Evolutionary conservation across 2,797 vertebrate genomes (phyloP), one percentile per base, ranked within the genome.

Genomic region (Loris lydekkerianus): DNA sequence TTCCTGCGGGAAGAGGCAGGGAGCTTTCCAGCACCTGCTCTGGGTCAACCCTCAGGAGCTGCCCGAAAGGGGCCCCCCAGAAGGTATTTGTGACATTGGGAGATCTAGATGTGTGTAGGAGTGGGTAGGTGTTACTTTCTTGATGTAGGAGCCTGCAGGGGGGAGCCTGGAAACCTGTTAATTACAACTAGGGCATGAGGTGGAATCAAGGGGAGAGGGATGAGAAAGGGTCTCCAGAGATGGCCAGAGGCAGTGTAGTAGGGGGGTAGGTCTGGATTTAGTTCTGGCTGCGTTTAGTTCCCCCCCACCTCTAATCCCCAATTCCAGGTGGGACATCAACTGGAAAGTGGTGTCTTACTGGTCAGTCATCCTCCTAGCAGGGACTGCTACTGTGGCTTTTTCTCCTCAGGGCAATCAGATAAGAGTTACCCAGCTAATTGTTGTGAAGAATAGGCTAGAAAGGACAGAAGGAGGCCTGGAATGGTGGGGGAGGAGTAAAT

Each of bases 11-110:
- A 70, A 91, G 80, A 76, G 56, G 8, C 72, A 15, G 60, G 31
- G 56, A 72, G 90, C 78, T 91, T 96, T 72, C 76, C 61, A 69
- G 95, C 65, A 89, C 93, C 91, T 94, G 88, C 93, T 86, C 78
- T 90, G 58, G 65, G 95, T 81, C 81, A 76, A 9, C 25, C 61
- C 69, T 72, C 34, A 2, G n/a, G 77, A 65, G 70, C 86, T 75
- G 65, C 86, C 78, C 23, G 69, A 89, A 95, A 63, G 81, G 72
- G 67, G 46, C 78, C 21, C 1, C 92, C 76, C 73, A 43, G 86
- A 60, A 87, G 77, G 91, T 92, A 70, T 87, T 83, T 75, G 65
- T 90, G 69, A 75, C 72, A 73, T 31, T 34, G 69, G 14, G 75
- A 72, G 89, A 46, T 81, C 60, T 81, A 58, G 46, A 15, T 20